Conservation (phyloP, 2,113 vertebrate species). For the Pollimyrus isidori region DNA sequence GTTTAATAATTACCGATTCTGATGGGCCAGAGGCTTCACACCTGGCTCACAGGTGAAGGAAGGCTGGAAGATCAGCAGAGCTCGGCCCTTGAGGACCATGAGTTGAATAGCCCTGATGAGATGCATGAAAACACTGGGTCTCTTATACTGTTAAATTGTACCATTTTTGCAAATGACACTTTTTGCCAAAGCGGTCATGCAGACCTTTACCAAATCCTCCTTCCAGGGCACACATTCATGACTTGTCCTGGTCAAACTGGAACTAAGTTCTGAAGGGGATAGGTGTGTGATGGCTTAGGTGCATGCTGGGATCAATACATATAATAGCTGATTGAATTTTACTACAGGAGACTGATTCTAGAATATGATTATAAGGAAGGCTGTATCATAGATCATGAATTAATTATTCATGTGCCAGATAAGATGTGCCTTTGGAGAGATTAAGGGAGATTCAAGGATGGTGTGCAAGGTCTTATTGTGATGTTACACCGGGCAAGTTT, state of each 20-base stretch:
- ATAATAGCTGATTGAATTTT: not conserved
- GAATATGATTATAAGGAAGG: not conserved
- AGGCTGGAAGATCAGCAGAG: no score
- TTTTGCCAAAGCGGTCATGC: not conserved
- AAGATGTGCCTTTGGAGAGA: not conserved
- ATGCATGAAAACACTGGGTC: not conserved
- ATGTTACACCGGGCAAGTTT: not conserved
- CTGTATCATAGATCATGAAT: not conserved
- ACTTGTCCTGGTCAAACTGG: not conserved
- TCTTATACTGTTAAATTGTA: not conserved
- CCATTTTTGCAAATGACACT: not conserved
- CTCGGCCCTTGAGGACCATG: no score
- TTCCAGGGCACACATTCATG: not conserved
- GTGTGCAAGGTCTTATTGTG: not conserved
- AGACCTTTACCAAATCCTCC: not conserved
- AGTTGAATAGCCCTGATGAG: no score
- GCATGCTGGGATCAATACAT: not conserved
- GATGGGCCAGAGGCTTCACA: no score
- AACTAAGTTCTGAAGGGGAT: not conserved
- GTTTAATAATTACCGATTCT: no score
- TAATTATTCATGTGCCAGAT: not conserved
- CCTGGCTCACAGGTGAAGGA: no score
- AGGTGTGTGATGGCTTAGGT: not conserved
- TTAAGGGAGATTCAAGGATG: not conserved
- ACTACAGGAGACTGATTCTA: not conserved